phyloP scores from a whole-genome alignment of 2,113 vertebrate genomes.

The Pao palembangensis region DNA sequence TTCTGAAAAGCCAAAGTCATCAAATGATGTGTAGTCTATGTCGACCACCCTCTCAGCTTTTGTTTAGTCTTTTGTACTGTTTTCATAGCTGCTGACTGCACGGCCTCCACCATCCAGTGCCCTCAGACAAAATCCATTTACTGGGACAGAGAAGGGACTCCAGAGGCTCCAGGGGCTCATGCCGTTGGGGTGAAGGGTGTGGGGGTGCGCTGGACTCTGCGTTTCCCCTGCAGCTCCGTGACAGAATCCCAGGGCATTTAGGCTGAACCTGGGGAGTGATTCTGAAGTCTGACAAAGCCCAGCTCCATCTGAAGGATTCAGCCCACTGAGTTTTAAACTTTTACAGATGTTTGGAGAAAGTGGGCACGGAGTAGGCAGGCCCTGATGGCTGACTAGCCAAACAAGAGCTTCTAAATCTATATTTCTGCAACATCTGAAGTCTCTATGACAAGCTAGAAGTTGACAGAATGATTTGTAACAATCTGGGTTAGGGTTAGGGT shows the following conservation, averaged over 20 bases:
- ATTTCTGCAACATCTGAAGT: conserved; percentile 4
- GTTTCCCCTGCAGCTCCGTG: conserved; percentile 27
- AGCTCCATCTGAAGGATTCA: conserved; percentile 65
- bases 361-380: conserved; percentile 43
- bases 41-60: conserved; percentile 31
- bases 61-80: conserved; percentile 44
- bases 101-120: conserved; percentile 35
- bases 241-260: conserved; percentile 61
- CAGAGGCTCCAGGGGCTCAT: background rate
- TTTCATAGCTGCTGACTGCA: conserved; percentile 35
- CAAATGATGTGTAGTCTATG: conserved; percentile 42
- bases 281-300: conserved; percentile 68
- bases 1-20: conserved; percentile 25
- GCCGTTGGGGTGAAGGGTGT: conserved; percentile 34
- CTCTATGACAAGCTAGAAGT: too few species aligned
- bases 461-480: too few species aligned
- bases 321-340: conserved; percentile 63
- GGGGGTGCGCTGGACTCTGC: background rate
- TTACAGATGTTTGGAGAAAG: conserved; percentile 67
- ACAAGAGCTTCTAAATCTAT: conserved; percentile 46
- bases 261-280: conserved; percentile 27
- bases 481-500: too few species aligned
- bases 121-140: conserved; percentile 43
- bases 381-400: conserved; percentile 38
- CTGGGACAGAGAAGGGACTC: conserved; percentile 21